Base-by-base conservation (phyloP, 2,113 vertebrate genomes). In the Oncorhynchus gorbuscha region DNA sequence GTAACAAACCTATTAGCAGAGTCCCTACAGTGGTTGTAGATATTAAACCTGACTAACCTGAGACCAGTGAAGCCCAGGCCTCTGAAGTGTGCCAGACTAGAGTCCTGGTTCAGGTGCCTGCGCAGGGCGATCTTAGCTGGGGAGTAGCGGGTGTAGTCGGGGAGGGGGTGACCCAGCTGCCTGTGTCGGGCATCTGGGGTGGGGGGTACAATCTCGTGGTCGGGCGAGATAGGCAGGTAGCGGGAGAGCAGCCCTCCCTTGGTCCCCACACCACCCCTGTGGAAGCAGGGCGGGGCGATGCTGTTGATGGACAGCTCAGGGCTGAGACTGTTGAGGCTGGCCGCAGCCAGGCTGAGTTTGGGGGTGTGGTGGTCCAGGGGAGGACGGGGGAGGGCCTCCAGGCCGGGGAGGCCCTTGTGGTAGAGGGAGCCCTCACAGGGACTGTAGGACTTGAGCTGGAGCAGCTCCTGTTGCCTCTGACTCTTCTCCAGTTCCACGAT, bases 401-500 rank as follows among this genome's bases (percentile, higher is more conserved):
- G 90, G 88, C 85, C 83, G 65, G 88, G 75, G 1, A 81, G 72
- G 26, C 35, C 81, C 86, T 96, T 98, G 24, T 95, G 94, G 66
- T 94, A 94, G 1, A 94, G 95, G 0, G 94, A 86, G 0, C 95
- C 95, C 0, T 98, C 97, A 0, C 96, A 85, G 0, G 96, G 95
- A 2, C 95, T 95, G 75, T 95, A 97, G 1, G 97, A 98, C 71
- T 98, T 99, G 24, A 99, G 95, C 89, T 99, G 98, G 81, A 98
- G 91, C 1, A 99, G 92, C 84, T 99, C 98, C 89, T 99, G 97
- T 85, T 97, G 96, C 55, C 97, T 92, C 87, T 99, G 98, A 84
- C 95, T 97, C 78, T 98, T 99, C 90, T 99, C 97, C 48, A 99
- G 94, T 86, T 99, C 98, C 87, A 99, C 97, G 0, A 99, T 99